A percentile compares a stretch with the other conserved stretches of the same genome.
Conservation (phyloP, 2,888 invertebrate species). For the Heteromurus nitidus region DNA sequence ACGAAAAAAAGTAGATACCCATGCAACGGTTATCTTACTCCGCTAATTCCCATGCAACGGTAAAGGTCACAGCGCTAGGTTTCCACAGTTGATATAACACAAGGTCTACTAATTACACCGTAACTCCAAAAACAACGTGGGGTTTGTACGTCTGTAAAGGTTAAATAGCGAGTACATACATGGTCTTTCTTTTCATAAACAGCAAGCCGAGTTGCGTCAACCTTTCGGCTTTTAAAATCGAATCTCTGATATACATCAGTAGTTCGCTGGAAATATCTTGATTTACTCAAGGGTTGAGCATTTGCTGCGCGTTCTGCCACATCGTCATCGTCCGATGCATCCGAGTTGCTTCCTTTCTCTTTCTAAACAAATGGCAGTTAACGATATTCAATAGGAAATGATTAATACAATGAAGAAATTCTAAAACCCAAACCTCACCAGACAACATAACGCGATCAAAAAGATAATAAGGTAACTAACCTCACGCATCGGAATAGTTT, state of each 20-base stretch:
- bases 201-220: conserved; percentile 52
- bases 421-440: too few species aligned
- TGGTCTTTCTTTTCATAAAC: conserved; percentile 63
- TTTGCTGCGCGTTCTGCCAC: neutral
- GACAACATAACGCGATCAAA: neutral
- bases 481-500: conserved; percentile 45
- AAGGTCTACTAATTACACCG: too few species aligned
- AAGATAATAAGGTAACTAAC: too few species aligned
- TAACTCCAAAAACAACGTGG: too few species aligned
- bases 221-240: conserved; percentile 59
- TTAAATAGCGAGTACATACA: conserved; percentile 38
- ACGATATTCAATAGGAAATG: neutral
- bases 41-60: too few species aligned
- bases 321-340: conserved; percentile 30
- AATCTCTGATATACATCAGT: conserved; percentile 58
- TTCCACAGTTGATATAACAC: too few species aligned
- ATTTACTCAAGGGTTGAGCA: neutral
- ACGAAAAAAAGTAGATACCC: too few species aligned
- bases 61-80: too few species aligned
- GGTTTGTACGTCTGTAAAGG: too few species aligned
- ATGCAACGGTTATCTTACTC: too few species aligned
- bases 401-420: too few species aligned
- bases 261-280: conserved; percentile 44
- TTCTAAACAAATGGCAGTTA: neutral
- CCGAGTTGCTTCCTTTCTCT: neutral